Base-by-base conservation (phyloP, 2,888 invertebrate species). In the Diarsia brunnea region DNA sequence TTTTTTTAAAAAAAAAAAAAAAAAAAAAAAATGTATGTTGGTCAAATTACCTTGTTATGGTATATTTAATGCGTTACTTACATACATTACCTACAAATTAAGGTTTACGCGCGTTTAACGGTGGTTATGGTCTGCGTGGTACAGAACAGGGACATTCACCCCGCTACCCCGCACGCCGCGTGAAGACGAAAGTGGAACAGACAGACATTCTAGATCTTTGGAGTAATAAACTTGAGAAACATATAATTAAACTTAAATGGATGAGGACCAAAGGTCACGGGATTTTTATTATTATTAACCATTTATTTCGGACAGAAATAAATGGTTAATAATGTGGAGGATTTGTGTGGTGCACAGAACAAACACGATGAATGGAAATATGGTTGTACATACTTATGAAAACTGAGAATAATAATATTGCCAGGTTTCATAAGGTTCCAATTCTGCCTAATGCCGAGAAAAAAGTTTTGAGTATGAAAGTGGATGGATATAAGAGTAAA, bases 111-210 rank as follows among this genome's bases (percentile, higher is more conserved):
- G n/a, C 55, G 11, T 45, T 4, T 84, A 75, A 73, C 76, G 72
- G 82, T 51, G 53, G 64, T 64, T 66, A 38, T 63, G 68, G 81
- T 66, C 61, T 21, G 70, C 69, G 60, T 31, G 47, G 27, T 55
- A 49, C 31, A 43, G 38, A 51, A 49, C 31, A 63, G 70, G 73
- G 68, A 70, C 76, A 38, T 76, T 81, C 82, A 84, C 65, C 72
- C 81, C 60, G 31, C 79, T 73, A 75, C 65, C 72, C 81, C 60
- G 45, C 79, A 24, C 45, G 58, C 27, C 38, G n/a, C 21, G 14
- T 43, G 27, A n/a, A 67, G n/a, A 64, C 24, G 16, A 71, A 79
- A 74, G 74, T 81, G 45, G 84, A 61, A 60, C 78, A 69, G 16
- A 51, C 16, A 21, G 31, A 27, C 27, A 61, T 67, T 81, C 51